Evolutionary conservation across 2,888 invertebrate species (phyloP), one percentile per base, ranked within the genome.

Genomic region (Teleiodes luculella): DNA sequence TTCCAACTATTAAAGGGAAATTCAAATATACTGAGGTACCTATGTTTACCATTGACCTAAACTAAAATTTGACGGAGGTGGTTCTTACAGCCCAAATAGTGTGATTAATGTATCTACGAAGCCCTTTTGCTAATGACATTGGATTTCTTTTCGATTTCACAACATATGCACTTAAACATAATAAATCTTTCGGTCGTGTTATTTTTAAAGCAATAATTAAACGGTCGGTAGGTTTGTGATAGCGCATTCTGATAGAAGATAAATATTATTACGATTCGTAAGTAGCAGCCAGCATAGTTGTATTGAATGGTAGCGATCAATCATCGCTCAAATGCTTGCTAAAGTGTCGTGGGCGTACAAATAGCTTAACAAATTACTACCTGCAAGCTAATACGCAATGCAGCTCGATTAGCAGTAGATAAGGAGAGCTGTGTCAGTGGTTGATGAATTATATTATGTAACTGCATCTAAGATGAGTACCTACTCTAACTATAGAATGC

Each of bases 41-140:
- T n/a, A n/a, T n/a, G 13, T 43, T 28, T 24, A 54, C 51, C 49
- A 28, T 43, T 28, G 52, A 16, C 28, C 45, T 52, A 52, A 33
- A 52, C 43, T 28, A 16, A 14, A 10, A 43, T 43, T 28, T 20
- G 28, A 28, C 43, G 20, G 28, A 43, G 33, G 20, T 35, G 33
- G 35, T 48, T 35, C 48, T 48, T 35, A 33, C 28, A 49, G 24
- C 49, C 35, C 71, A 75, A 70, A 72, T 57, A 56, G 11, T 59
- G 70, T 81, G 82, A 86, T 81, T 79, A 79, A 84, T 81, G 74
- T 56, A 55, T 50, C 62, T 59, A 62, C 67, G 64, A 66, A 70
- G 71, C 76, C 75, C 73, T 76, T 75, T 67, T 61, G 81, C 66
- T 82, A 83, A 84, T 84, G 77, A 80, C 72, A 73, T 74, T 65